Evolutionary conservation across 2,888 invertebrate species (phyloP), one percentile per base, ranked within the genome.

Genomic region (Empis stercorea): DNA sequence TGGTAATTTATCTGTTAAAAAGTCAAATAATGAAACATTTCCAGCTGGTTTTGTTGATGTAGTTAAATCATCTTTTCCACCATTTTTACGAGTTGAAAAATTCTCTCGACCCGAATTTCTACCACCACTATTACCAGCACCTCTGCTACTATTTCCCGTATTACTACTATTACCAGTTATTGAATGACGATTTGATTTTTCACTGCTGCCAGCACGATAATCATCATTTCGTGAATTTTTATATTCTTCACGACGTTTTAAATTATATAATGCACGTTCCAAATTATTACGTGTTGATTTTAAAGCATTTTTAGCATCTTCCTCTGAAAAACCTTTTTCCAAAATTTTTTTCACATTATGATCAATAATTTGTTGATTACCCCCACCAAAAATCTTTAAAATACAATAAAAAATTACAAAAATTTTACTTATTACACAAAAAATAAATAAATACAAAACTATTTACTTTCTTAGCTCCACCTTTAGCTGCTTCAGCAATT

Each of bases 401-500:
- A n/a, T n/a, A n/a, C n/a, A n/a, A n/a, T n/a, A n/a, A n/a, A n/a
- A n/a, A 32, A 45, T 9, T 2, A n/a, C 40, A 30, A 14, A 15
- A 40, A 36, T 20, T 11, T 4, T 17, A n/a, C n/a, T n/a, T 15
- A n/a, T 32, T n/a, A 37, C 10, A 75, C 47, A 20, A 51, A 30
- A 14, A 49, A 43, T 11, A 17, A 10, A 30, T n/a, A 17, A 2
- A 15, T 9, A 38, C 6, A 38, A 38, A 45, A 39, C 4, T 7
- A 46, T 61, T 72, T 10, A 68, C 75, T 66, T 79, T 79, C 56
- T 74, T 78, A 13, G 73, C 73, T 30, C 74, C 76, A 27, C 74
- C 70, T 57, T 84, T 81, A 41, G 85, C 78, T 32, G 88, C 91
- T 63, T 88, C 89, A 13, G 89, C 88, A 58, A 94, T 92, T 0